phyloP scores from a whole-genome alignment of 2,888 invertebrate genomes.

The Clusia tigrina region DNA sequence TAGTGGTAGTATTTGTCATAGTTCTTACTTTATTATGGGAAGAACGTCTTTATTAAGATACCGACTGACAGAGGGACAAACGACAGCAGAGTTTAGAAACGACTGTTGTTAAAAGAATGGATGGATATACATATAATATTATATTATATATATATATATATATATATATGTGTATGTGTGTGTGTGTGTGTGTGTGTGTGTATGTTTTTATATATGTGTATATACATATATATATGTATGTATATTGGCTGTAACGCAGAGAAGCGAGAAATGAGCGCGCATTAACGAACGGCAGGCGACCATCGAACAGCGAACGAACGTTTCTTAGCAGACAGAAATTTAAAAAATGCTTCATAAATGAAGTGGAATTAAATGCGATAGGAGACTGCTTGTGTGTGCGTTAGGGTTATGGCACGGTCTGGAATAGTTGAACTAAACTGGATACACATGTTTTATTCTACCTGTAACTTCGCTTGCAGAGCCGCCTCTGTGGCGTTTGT shows the following conservation, averaged over 20 bases:
- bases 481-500: neutral
- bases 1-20: neutral
- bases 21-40: neutral
- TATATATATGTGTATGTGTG: slow-evolving; percentile 21
- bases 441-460: neutral
- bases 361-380: neutral
- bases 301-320: too few relatives aligned
- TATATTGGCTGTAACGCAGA: slow-evolving; percentile 1
- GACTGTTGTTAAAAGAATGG: neutral
- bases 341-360: too few relatives aligned
- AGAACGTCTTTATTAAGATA: slow-evolving; percentile 5
- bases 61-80: too few relatives aligned
- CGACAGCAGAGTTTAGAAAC: too few relatives aligned
- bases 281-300: too few relatives aligned
- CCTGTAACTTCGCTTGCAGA: too few relatives aligned
- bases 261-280: neutral
- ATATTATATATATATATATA: slow-evolving; percentile 23
- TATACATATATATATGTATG: neutral
- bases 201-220: neutral
- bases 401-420: neutral
- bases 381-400: neutral
- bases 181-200: slow-evolving; percentile 14
- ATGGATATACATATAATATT: neutral
- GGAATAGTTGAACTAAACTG: neutral
- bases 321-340: too few relatives aligned